These are phyloP conservation scores for Bombus soroeensis DNA, from an alignment of 1,140 invertebrate species.

Conservation along the genomic window DNA sequence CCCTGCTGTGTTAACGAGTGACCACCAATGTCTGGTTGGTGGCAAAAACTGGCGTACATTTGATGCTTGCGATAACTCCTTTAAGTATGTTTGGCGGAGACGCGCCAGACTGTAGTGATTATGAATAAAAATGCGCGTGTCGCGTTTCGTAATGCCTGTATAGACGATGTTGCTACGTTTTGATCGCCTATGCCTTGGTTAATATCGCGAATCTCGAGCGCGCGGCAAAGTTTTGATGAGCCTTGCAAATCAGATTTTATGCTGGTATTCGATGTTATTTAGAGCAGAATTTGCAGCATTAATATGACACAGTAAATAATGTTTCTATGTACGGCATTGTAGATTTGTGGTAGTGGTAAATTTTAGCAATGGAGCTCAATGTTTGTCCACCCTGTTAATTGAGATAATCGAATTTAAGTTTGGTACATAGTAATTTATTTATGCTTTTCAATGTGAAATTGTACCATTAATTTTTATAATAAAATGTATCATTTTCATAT, in stretches of 20 bases:
- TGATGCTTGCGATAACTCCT: slow-evolving; percentile 38
- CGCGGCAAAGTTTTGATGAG: background rate
- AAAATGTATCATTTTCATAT: no score
- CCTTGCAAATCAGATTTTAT: background rate
- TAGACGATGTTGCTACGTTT: slow-evolving; percentile 1
- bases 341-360: no score
- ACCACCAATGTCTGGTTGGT: slow-evolving; percentile 19
- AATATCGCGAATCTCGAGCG: background rate
- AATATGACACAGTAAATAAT: no score
- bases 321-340: no score
- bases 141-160: slow-evolving; percentile 21
- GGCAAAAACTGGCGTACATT: slow-evolving; percentile 27
- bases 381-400: no score
- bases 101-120: background rate
- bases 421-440: no score
- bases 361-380: no score
- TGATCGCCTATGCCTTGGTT: background rate
- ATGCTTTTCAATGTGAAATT: no score
- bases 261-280: no score
- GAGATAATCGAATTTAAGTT: no score
- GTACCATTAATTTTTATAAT: no score
- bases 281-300: no score
- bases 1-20: slow-evolving; percentile 43
- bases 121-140: slow-evolving; percentile 34
- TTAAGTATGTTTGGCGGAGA: background rate